phyloP scores from a whole-genome alignment of 2,797 vertebrate species.

The Neosalanx taihuensis region DNA sequence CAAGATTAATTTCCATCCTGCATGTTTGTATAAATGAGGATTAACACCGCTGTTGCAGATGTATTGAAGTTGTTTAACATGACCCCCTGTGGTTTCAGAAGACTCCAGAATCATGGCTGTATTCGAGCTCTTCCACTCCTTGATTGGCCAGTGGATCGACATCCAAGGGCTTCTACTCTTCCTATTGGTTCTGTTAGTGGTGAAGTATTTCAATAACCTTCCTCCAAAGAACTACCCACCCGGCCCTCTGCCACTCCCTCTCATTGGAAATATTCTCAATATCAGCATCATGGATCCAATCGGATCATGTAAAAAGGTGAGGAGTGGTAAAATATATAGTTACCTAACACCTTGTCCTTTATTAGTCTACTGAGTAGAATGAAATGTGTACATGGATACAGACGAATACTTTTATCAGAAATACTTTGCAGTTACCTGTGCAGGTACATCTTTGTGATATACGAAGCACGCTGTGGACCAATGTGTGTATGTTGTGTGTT shows the following conservation, averaged over 20 bases:
- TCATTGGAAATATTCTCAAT: neutral
- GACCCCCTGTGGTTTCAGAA: neutral
- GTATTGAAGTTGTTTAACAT: too few relatives aligned
- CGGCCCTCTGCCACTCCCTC: neutral
- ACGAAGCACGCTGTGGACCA: neutral
- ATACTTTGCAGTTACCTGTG: neutral
- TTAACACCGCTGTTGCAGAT: too few relatives aligned
- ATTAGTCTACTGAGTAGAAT: too few relatives aligned
- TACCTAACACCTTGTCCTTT: too few relatives aligned
- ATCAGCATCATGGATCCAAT: conserved; percentile 2
- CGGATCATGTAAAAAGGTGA: neutral
- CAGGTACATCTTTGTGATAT: too few relatives aligned
- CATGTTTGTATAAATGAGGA: too few relatives aligned
- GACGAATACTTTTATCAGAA: neutral
- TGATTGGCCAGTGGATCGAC: neutral
- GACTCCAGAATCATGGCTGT: neutral
- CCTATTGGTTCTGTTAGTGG: conserved; percentile 1
- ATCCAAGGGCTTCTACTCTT: neutral
- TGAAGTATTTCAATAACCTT: conserved; percentile 1
- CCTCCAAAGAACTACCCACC: conserved; percentile 10
- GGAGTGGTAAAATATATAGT: neutral
- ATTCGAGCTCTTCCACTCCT: neutral
- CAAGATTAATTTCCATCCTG: too few relatives aligned
- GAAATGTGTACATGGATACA: neutral
- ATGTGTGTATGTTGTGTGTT: neutral